These are phyloP conservation scores for Quadriops clusia DNA, from an alignment of 2,888 invertebrate genomes.

Conservation along the genomic window DNA sequence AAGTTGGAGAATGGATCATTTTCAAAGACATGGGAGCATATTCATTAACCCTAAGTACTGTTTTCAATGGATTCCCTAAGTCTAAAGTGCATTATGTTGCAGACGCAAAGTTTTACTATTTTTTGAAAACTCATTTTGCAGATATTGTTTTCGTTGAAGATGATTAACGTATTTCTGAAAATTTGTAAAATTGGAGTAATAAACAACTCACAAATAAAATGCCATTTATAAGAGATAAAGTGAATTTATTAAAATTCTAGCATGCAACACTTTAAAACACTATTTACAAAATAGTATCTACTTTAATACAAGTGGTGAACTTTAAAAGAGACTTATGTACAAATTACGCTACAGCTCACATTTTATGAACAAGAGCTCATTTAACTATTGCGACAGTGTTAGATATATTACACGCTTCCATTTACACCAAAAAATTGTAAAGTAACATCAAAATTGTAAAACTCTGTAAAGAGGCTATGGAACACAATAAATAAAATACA, in stretches of 20 bases:
- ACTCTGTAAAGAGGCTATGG: too few relatives aligned
- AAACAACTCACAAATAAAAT: too few relatives aligned
- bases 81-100: conserved; percentile 60
- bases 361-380: too few relatives aligned
- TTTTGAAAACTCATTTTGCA: background rate
- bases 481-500: too few relatives aligned
- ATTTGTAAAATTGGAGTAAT: conserved; percentile 1
- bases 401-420: too few relatives aligned
- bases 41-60: background rate
- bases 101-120: too few relatives aligned
- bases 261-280: conserved; percentile 31
- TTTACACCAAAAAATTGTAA: too few relatives aligned
- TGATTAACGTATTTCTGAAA: too few relatives aligned
- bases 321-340: conserved; percentile 26
- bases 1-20: conserved; percentile 48
- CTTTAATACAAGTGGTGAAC: conserved; percentile 25
- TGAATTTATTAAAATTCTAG: conserved; percentile 33
- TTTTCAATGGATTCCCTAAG: conserved; percentile 66
- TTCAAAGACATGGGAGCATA: conserved; percentile 54
- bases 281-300: conserved; percentile 32
- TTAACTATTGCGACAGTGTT: too few relatives aligned
- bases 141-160: background rate
- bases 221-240: conserved; percentile 26
- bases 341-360: too few relatives aligned
- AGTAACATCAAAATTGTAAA: too few relatives aligned